phyloP scores from a whole-genome alignment of 1,140 invertebrate genomes.

The Pogonomyrmex californicus region DNA sequence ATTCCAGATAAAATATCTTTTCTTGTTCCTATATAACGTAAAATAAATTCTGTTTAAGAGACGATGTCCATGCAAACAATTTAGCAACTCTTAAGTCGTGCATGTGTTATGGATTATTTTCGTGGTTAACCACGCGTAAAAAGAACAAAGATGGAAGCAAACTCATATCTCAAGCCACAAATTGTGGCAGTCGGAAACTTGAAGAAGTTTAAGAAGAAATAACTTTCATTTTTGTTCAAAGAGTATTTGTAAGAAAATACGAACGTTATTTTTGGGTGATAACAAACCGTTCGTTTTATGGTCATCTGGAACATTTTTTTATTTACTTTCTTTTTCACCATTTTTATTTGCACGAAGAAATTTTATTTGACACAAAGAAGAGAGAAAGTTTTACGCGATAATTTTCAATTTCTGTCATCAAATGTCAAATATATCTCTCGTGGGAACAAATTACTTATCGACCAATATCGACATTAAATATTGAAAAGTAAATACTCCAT shows the following conservation, averaged over 20 bases:
- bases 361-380: background rate
- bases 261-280: background rate
- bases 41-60: background rate
- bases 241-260: background rate
- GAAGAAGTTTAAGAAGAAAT: background rate
- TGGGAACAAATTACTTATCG: slow-evolving; percentile 41
- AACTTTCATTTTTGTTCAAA: background rate
- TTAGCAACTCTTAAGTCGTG: background rate
- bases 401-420: background rate
- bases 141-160: background rate
- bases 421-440: slow-evolving; percentile 6
- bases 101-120: slow-evolving; percentile 21
- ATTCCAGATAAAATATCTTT: background rate
- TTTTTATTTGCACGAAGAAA: background rate
- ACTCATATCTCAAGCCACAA: background rate
- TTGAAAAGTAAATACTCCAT: slow-evolving; percentile 15
- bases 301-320: background rate
- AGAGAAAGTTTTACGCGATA: background rate
- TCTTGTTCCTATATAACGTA: background rate
- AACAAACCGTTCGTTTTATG: background rate
- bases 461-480: slow-evolving; percentile 25
- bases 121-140: slow-evolving; percentile 16
- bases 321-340: background rate
- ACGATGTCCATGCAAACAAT: background rate
- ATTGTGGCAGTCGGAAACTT: background rate